A percentile compares a stretch with the other conserved stretches of the same genome.
Conservation (phyloP, 2,888 invertebrate genomes). For the Catocala sponsa region DNA sequence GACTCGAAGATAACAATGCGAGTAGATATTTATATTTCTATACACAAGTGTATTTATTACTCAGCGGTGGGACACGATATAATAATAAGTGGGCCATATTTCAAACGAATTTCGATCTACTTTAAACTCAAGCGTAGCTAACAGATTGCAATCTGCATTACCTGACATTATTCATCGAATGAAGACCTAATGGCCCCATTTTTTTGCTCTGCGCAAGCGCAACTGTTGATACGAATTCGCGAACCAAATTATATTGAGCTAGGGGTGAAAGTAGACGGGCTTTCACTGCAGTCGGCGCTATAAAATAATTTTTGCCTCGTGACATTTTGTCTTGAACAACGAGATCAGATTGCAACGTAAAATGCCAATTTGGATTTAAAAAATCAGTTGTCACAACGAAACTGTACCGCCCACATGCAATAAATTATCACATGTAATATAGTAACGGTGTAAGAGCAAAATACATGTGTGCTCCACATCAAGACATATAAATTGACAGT, state of each 20-base stretch:
- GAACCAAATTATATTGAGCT: constrained; percentile 66
- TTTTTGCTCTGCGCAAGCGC: constrained; percentile 68
- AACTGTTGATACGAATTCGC: constrained; percentile 79
- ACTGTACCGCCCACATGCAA: constrained; percentile 27
- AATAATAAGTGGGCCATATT: constrained; percentile 34
- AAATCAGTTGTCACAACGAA: constrained; percentile 46
- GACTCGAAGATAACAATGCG: constrained; percentile 51
- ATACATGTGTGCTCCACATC: constrained; percentile 34
- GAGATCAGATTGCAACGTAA: constrained; percentile 44
- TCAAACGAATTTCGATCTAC: constrained; percentile 48
- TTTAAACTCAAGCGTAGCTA: constrained; percentile 49
- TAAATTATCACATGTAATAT: constrained; percentile 39
- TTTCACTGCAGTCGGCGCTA: constrained; percentile 73
- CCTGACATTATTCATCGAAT: constrained; percentile 64
- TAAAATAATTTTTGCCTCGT: constrained; percentile 55
- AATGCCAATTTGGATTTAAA: constrained; percentile 39
- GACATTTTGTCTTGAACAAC: constrained; percentile 44
- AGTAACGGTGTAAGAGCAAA: constrained; percentile 30
- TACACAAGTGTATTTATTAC: constrained; percentile 38
- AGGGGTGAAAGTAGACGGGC: constrained; percentile 75
- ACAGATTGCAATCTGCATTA: constrained; percentile 61
- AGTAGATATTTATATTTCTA: constrained; percentile 29
- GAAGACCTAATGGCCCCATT: constrained; percentile 79
- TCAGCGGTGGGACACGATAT: constrained; percentile 33
- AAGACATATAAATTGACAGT: constrained; percentile 33